phyloP scores from a whole-genome alignment of 2,888 invertebrate species.

The Trichacis sp. region DNA sequence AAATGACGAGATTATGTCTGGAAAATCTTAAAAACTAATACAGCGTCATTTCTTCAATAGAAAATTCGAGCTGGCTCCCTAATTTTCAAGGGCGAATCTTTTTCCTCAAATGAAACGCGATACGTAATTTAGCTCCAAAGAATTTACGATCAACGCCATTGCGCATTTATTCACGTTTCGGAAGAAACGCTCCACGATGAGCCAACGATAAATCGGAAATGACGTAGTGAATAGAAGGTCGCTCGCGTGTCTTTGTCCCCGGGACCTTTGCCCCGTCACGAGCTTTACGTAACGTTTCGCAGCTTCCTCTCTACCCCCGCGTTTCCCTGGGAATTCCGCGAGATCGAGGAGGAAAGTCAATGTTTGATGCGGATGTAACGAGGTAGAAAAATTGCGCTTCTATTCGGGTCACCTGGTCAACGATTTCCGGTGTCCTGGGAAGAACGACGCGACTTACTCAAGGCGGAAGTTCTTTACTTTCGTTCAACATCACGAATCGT shows the following conservation, averaged over 20 bases:
- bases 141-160: slow-evolving; percentile 55
- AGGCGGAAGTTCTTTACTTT: no score
- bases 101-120: slow-evolving; percentile 54
- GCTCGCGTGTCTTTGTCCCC: slow-evolving; percentile 5
- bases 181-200: slow-evolving; percentile 16
- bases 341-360: background rate
- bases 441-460: slow-evolving; percentile 15
- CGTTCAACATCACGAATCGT: no score
- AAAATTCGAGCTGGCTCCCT: no score
- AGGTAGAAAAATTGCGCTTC: background rate
- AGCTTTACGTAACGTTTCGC: background rate
- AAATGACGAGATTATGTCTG: no score
- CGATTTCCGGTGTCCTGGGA: slow-evolving; percentile 43
- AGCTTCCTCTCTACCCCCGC: background rate
- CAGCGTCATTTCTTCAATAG: no score
- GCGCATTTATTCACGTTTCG: slow-evolving; percentile 32
- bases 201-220: slow-evolving; percentile 11
- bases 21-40: no score
- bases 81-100: slow-evolving; percentile 36
- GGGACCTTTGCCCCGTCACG: background rate
- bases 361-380: slow-evolving; percentile 1
- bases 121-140: slow-evolving; percentile 64
- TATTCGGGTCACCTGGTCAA: slow-evolving; percentile 51
- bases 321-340: background rate
- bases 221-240: slow-evolving; percentile 6